Base-by-base conservation (phyloP, 2,888 invertebrate species). In the Meta bourneti region DNA sequence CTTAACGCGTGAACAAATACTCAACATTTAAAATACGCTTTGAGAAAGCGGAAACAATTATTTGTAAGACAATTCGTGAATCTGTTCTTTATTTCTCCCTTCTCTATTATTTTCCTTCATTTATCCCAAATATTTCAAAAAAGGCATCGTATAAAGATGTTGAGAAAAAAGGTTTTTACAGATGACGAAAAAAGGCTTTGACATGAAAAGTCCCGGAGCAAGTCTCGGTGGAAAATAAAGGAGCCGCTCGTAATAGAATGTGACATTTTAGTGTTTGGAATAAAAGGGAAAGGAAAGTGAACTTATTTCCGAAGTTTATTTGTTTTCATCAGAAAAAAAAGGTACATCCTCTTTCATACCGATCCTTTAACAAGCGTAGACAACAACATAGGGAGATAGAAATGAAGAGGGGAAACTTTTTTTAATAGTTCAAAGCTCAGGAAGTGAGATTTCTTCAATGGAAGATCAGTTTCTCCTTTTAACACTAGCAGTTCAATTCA, bases 291-390 rank as follows among this genome's bases (percentile, higher is more conserved):
- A 61, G 61, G 61, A 61, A 61, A 61, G 61, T 61, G 61, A 61
- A 61, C 61, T 61, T 61, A 61, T 61, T 61, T 61, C 61, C 61
- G 61, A 61, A 61, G 61, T 61, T 61, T 61, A 61, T 61, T 61
- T 61, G 61, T 61, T 61, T 61, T 61, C 61, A 61, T 61, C 61
- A 61, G 61, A 61, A 61, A 61, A 61, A 61, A 34, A 34, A 16
- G 13, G 11, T 61, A 61, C 61, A 16, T 16, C 16, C 13, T 61
- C 61, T 61, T 9, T 16, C 61, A 61, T 6, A 16, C 61, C 34
- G 16, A 11, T 61, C 61, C 9, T 9, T 61, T 61, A 61, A 61
- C 61, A 61, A 61, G 61, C 11, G 61, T 61, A 9, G 61, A 61
- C 61, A 61, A 16, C 11, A 61, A 16, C 61, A 11, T 11, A 16